Conservation (phyloP, 2,888 invertebrate genomes). For the Scrobipalpa costella region DNA sequence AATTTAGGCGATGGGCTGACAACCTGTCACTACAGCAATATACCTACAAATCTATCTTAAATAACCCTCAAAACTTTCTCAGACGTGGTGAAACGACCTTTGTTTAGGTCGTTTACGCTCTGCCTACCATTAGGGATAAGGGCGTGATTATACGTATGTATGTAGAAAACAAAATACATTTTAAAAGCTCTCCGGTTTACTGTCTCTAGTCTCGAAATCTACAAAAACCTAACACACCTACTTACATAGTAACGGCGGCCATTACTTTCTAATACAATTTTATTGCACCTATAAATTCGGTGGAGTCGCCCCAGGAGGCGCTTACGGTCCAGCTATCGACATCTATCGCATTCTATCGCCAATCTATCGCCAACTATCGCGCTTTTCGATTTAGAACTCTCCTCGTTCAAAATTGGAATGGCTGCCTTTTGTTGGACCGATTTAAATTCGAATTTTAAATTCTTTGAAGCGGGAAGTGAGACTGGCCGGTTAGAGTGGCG, state of each 20-base stretch:
- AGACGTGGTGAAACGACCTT: too few relatives aligned
- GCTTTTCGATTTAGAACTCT: constrained; percentile 67
- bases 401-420: constrained; percentile 75
- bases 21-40: too few relatives aligned
- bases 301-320: constrained; percentile 73
- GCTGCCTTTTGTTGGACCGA: constrained; percentile 65
- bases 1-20: too few relatives aligned
- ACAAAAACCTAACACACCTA: constrained; percentile 1
- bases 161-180: background rate
- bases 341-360: too few relatives aligned
- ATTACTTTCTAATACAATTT: constrained; percentile 66
- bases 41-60: too few relatives aligned
- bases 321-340: constrained; percentile 60
- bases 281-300: constrained; percentile 76
- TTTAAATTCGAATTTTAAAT: constrained; percentile 72
- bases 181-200: background rate
- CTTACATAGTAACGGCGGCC: constrained; percentile 36
- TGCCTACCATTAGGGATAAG: too few relatives aligned
- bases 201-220: background rate
- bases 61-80: too few relatives aligned
- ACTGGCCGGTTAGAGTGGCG: background rate
- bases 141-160: too few relatives aligned
- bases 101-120: too few relatives aligned
- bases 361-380: constrained; percentile 50
- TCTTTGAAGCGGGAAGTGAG: background rate